Conservation (phyloP, 2,888 invertebrate genomes). For the Proisotoma minuta region DNA sequence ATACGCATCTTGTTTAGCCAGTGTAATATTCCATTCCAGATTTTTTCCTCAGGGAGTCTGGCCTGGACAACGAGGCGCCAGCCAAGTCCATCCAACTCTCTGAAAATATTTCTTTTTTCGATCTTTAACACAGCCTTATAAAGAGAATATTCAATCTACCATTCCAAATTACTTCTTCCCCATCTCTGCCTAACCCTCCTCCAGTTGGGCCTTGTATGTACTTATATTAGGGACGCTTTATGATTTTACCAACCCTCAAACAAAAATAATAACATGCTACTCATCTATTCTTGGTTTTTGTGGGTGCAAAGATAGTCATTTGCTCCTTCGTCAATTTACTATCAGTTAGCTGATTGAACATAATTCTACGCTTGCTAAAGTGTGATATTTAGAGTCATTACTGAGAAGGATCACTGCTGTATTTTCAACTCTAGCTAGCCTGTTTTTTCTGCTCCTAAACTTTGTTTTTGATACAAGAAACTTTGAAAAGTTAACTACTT, state of each 20-base stretch:
- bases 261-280: constrained; percentile 12
- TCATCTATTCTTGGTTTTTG: constrained; percentile 13
- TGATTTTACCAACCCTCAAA: background rate
- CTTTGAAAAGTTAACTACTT: too few relatives aligned
- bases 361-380: background rate
- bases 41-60: constrained; percentile 6
- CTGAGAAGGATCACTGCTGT: background rate
- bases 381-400: too few relatives aligned
- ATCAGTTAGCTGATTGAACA: background rate
- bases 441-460: too few relatives aligned
- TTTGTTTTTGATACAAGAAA: too few relatives aligned
- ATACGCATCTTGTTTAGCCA: too few relatives aligned
- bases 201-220: too few relatives aligned
- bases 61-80: constrained; percentile 12
- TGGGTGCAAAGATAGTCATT: constrained; percentile 7
- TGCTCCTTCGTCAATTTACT: constrained; percentile 13
- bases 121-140: too few relatives aligned
- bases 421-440: too few relatives aligned
- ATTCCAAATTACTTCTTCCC: too few relatives aligned
- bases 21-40: background rate
- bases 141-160: too few relatives aligned
- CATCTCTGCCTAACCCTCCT: too few relatives aligned
- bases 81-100: background rate
- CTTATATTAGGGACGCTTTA: too few relatives aligned
- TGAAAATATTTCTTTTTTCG: background rate